Base-by-base conservation (phyloP, 2,888 invertebrate species). In the Drosophila lutescens region DNA sequence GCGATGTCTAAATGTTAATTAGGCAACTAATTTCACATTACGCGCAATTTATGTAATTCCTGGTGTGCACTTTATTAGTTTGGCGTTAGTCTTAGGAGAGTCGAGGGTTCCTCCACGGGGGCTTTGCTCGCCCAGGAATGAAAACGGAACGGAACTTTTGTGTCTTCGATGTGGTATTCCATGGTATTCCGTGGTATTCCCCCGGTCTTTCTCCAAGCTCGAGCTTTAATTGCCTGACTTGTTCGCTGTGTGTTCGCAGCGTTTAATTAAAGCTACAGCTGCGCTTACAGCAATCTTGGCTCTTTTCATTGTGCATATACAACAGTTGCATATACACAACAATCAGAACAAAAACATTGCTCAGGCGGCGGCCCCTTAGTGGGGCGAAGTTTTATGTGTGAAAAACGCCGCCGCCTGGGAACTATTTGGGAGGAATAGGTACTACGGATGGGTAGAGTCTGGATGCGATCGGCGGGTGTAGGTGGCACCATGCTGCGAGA, bases 11-110 rank as follows among this genome's bases (percentile, higher is more conserved):
- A 85, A 80, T 82, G 80, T 79, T 84, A 87, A 85, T 85, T 79
- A 76, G 78, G 56, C 63, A 69, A 70, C 72, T 86, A 80, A 83
- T 80, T 85, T 78, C 71, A 67, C 63, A 78, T 85, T 82, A 76
- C 79, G 81, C 73, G 80, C 80, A 81, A 86, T 84, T 81, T 86
- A 84, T 84, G 87, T 84, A 81, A 86, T 83, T 84, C 86, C 78
- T 79, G 59, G 53, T 72, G 76, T 73, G 79, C 79, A 81, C 76
- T 84, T 76, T 78, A 86, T 81, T 78, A 78, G 79, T 60, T 73
- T 77, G 65, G 70, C 73, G 76, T 76, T 62, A 55, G 57, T 30
- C 17, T 4, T 32, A 7, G 40, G 20, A 34, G 46, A 26, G 17
- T 17, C 44, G n/a, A 23, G 47, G 38, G 36, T 12, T 32, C 40